These are phyloP conservation scores for Montifringilla adamsi DNA, from an alignment of 2,113 vertebrate species.

Conservation along the genomic window DNA sequence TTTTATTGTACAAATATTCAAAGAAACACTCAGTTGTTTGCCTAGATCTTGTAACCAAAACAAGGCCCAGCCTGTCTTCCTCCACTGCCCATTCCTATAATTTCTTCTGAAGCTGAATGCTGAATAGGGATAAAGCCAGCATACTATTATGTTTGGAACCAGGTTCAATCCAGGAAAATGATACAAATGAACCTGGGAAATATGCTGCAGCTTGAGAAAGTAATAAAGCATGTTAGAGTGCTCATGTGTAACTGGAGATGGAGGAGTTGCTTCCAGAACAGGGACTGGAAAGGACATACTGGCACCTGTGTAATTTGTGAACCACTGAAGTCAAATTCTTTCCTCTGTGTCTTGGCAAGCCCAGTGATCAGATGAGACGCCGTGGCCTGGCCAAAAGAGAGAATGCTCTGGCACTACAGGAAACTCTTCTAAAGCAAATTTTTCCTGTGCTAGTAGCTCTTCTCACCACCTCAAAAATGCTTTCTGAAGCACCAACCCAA, in stretches of 20 bases:
- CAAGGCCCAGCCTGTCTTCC: not conserved
- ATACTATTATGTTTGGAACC: conserved; percentile 9
- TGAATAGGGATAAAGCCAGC: not conserved
- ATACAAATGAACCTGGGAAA: conserved; percentile 57
- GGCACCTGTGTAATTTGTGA: conserved; percentile 53
- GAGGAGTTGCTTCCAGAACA: conserved; percentile 35
- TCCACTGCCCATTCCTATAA: not conserved
- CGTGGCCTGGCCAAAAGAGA: not conserved
- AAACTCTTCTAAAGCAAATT: not conserved
- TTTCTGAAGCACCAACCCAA: not conserved
- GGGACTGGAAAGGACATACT: conserved; percentile 42
- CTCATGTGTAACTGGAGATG: conserved; percentile 38
- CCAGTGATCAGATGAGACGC: conserved; percentile 31
- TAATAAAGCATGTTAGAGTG: conserved; percentile 35
- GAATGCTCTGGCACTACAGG: not conserved
- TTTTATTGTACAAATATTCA: not conserved
- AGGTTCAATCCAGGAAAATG: conserved; percentile 22
- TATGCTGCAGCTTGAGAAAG: conserved; percentile 32
- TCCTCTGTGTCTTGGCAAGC: conserved; percentile 38
- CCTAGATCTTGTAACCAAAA: conserved; percentile 34
- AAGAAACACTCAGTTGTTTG: not conserved
- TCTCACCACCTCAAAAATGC: not conserved
- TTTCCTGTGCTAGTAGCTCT: not conserved
- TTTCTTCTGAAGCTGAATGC: conserved; percentile 5
- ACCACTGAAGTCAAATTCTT: conserved; percentile 23